These are phyloP conservation scores for Grapholita molesta DNA, from an alignment of 1,140 invertebrate genomes.

Conservation along the genomic window DNA sequence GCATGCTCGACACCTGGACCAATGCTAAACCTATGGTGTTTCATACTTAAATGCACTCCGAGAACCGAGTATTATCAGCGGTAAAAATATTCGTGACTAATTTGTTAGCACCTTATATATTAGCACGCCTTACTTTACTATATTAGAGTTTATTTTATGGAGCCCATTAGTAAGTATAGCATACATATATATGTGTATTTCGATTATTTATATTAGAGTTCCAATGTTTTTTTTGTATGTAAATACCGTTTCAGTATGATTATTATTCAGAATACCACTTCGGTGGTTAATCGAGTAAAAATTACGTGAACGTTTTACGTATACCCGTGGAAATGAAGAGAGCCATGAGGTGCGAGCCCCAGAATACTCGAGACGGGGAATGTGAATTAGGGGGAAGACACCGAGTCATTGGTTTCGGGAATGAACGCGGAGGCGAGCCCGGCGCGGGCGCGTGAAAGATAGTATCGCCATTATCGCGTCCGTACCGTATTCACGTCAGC, in stretches of 20 bases:
- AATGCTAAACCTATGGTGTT: too few relatives aligned
- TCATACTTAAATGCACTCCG: too few relatives aligned
- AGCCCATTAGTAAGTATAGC: too few relatives aligned
- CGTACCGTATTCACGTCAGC: constrained; percentile 73
- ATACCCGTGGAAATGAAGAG: constrained; percentile 58
- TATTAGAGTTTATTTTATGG: too few relatives aligned
- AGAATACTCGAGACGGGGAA: constrained; percentile 56
- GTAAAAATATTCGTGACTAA: too few relatives aligned
- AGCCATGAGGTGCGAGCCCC: constrained; percentile 19
- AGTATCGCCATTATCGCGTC: constrained; percentile 68
- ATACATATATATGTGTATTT: too few relatives aligned
- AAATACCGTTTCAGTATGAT: constrained; percentile 47
- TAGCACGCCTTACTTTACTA: too few relatives aligned
- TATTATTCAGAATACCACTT: constrained; percentile 58
- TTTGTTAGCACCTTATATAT: too few relatives aligned
- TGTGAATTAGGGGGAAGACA: constrained; percentile 64
- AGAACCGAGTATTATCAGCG: too few relatives aligned
- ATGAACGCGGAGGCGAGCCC: constrained; percentile 24
- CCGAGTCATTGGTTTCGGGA: constrained; percentile 53
- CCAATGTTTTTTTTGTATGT: too few relatives aligned
- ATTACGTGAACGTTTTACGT: constrained; percentile 69
- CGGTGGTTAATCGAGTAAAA: constrained; percentile 68
- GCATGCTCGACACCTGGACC: too few relatives aligned
- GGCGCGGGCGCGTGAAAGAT: constrained; percentile 44
- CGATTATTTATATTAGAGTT: too few relatives aligned